phyloP scores from a whole-genome alignment of 1,140 invertebrate species.

The Pseudachorutes palmiensis region DNA sequence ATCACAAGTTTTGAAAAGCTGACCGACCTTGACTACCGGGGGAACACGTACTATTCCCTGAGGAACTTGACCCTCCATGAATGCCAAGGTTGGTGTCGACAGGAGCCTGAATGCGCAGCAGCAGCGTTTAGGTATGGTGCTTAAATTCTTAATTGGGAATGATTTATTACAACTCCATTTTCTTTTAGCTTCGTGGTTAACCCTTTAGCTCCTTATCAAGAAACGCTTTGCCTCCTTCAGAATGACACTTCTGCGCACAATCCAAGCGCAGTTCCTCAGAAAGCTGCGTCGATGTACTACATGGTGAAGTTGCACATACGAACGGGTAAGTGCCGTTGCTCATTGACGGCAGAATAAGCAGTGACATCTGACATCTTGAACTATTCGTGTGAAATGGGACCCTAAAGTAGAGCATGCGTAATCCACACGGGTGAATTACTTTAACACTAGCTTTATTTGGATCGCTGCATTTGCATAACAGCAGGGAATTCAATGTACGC shows the following conservation, averaged over 20 bases:
- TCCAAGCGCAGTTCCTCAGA: slow-evolving; percentile 67
- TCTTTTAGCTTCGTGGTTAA: slow-evolving; percentile 72
- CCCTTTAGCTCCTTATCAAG: slow-evolving; percentile 79
- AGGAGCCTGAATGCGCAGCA: slow-evolving; percentile 74
- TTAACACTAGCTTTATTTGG: no score
- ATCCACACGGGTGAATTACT: no score
- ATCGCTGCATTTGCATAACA: no score
- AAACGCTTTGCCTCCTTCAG: slow-evolving; percentile 82
- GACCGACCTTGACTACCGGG: slow-evolving; percentile 81
- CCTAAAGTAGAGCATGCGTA: no score
- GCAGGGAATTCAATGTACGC: no score
- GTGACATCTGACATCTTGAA: no score
- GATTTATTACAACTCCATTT: not conserved
- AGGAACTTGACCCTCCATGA: slow-evolving; percentile 85
- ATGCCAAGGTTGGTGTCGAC: slow-evolving; percentile 87
- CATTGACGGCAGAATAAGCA: no score
- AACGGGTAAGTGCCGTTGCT: slow-evolving; percentile 60
- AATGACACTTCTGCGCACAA: slow-evolving; percentile 85
- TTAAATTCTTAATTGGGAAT: not conserved
- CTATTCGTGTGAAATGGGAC: no score
- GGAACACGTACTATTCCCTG: slow-evolving; percentile 83
- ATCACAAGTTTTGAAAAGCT: slow-evolving; percentile 84
- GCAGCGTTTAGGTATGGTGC: slow-evolving; percentile 56
- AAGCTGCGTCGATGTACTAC: slow-evolving; percentile 85
- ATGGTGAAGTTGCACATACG: slow-evolving; percentile 86